Conservation (phyloP, 2,888 invertebrate species). For the Lottia gigantea region DNA sequence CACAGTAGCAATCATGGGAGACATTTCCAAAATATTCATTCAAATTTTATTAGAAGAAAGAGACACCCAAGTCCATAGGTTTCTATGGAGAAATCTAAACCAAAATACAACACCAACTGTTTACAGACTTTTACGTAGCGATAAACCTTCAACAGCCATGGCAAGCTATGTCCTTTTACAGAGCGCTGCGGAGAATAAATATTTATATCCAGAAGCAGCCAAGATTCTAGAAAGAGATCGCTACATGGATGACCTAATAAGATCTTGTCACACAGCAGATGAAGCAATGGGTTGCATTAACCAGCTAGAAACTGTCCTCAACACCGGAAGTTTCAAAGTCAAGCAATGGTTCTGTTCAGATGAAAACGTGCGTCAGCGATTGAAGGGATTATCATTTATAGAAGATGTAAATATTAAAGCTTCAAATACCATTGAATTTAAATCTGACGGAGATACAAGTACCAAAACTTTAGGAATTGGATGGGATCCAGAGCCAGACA, state of each 20-base stretch:
- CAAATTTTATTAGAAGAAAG: background rate
- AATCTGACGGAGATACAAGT: background rate
- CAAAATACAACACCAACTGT: background rate
- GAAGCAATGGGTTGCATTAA: slow-evolving; percentile 13
- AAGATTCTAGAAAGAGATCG: slow-evolving; percentile 19
- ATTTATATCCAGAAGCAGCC: slow-evolving; percentile 19
- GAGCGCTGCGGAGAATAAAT: slow-evolving; percentile 14
- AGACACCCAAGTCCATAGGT: slow-evolving; percentile 15
- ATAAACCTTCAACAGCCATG: slow-evolving; percentile 24
- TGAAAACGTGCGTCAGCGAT: background rate
- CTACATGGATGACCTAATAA: slow-evolving; percentile 22
- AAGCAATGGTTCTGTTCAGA: slow-evolving; percentile 17
- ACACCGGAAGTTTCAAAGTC: slow-evolving; percentile 14
- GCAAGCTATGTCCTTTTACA: slow-evolving; percentile 17
- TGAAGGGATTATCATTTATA: background rate
- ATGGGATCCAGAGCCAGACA: slow-evolving; percentile 19
- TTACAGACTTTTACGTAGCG: slow-evolving; percentile 15
- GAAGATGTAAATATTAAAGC: background rate
- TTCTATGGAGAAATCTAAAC: slow-evolving; percentile 20
- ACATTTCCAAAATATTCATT: slow-evolving; percentile 1
- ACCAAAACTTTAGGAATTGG: background rate
- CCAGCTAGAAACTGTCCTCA: slow-evolving; percentile 15
- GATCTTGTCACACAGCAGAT: slow-evolving; percentile 11
- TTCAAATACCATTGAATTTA: background rate
- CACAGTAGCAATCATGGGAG: slow-evolving; percentile 1